These are phyloP conservation scores for Triops cancriformis DNA, from an alignment of 1,140 invertebrate genomes.

Conservation along the genomic window DNA sequence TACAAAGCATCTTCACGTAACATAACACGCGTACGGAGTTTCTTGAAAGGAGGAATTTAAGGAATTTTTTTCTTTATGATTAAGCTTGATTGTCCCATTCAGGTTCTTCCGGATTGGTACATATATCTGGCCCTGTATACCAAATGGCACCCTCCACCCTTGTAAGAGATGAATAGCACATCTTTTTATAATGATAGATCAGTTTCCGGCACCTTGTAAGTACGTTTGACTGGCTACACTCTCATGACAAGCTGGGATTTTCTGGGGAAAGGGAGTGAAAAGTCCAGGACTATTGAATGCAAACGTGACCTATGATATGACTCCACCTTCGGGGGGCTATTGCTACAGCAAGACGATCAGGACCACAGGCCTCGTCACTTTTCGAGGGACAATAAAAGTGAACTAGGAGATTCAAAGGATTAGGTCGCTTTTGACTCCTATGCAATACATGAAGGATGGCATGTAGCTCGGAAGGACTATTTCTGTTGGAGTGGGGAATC, in stretches of 20 bases:
- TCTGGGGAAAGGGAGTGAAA: background rate
- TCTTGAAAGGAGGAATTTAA: background rate
- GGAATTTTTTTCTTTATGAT: background rate
- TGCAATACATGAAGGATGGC: background rate
- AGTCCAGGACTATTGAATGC: background rate
- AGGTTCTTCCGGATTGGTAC: too few species aligned
- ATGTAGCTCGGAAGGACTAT: background rate
- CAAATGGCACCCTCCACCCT: too few species aligned
- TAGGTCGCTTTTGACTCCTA: background rate
- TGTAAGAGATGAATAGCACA: background rate
- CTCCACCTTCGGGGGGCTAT: background rate
- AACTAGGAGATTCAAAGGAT: background rate
- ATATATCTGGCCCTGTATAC: too few species aligned
- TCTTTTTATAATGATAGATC: slow-evolving; percentile 7
- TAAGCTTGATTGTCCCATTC: background rate
- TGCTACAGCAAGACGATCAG: background rate
- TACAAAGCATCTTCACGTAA: background rate
- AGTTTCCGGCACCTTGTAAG: background rate
- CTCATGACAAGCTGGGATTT: background rate
- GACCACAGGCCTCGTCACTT: slow-evolving; percentile 12
- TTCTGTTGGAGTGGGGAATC: background rate
- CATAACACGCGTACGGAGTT: background rate
- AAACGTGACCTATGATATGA: slow-evolving; percentile 1
- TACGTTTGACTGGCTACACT: background rate
- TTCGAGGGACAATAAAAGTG: background rate